Evolutionary conservation across 2,113 vertebrate genomes (phyloP).

Genomic region (Aegotheles bennettii): DNA sequence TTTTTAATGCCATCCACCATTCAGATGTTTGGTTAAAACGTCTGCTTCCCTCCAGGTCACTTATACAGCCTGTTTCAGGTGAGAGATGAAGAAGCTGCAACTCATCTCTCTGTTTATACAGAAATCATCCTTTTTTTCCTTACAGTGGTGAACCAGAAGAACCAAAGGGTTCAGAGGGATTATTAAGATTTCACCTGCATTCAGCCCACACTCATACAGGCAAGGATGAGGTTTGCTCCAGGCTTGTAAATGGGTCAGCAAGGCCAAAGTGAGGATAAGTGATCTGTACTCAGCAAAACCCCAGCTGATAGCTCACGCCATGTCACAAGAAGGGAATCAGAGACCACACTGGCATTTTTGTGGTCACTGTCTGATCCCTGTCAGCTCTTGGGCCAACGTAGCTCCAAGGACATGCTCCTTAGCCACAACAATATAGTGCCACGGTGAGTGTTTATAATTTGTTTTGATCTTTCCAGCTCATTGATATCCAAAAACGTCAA

Average conservation of each 20-base stretch:
- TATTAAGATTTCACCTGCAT: not conserved
- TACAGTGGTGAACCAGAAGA: not conserved
- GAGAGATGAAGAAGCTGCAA: not conserved
- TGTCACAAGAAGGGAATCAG: not conserved
- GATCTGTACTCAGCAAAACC: not conserved
- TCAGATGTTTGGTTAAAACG: not conserved
- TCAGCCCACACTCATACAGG: not conserved
- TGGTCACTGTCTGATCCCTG: not conserved
- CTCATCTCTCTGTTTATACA: not conserved
- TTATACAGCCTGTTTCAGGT: fast-evolving
- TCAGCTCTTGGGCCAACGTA: not conserved
- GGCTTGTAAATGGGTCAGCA: not conserved
- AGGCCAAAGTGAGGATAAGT: fast-evolving
- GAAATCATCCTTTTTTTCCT: not conserved
- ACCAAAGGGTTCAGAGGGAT: not conserved
- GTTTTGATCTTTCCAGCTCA: not conserved
- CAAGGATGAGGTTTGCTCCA: not conserved
- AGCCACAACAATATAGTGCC: not conserved
- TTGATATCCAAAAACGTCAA: not conserved
- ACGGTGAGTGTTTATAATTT: not conserved
- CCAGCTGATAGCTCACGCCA: fast-evolving
- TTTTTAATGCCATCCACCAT: not conserved
- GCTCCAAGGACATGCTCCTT: not conserved
- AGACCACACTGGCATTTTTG: not conserved
- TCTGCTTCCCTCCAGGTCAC: not conserved